Evolutionary conservation across 1,140 invertebrate species (phyloP), one percentile per base, ranked within the genome.

Genomic region (Drosophila arizonae): DNA sequence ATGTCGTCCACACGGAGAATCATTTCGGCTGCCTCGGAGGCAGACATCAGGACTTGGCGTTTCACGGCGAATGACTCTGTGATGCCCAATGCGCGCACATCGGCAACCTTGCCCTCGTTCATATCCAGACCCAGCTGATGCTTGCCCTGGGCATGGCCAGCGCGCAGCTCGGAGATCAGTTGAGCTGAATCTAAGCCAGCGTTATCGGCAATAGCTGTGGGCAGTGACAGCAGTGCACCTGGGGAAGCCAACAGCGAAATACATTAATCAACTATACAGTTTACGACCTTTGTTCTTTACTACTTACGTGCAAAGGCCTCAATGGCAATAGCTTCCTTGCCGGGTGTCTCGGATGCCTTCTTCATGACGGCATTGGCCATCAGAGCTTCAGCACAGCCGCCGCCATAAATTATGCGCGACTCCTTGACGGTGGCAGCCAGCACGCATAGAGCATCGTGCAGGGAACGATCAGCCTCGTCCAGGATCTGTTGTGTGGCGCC

Each of bases 401-500:
- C 98, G 28, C 98, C 98, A 91, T 95, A 98, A 6, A 99, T 95
- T 58, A 97, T 96, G 77, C 96, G 94, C 0, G 97, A 96, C 92
- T 99, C 98, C 76, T 96, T 96, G 0, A 99, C 97, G 21, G 99
- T 99, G 51, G 98, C 97, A 0, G 97, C 95, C 21, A 99, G 93
- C 0, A 99, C 99, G 92, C 99, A 99, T 0, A 99, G 94, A 3
- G 99, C 99, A 92, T 99, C 99, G 90, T 99, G 99, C 5, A 99
- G 92, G 1, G 99, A 99, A 48, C 99, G 94, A 80, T 99, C 98
- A 2, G 99, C 99, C 93, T 99, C 99, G 87, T 99, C 99, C 10
- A 99, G 94, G 86, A 99, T 99, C 93, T 99, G 99, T 91, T 99
- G 96, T 4, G 99, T 99, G n/a, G 99, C 98, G 60, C 99, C 99